Conservation (phyloP, 2,888 invertebrate genomes). For the Nomada ruficornis region DNA sequence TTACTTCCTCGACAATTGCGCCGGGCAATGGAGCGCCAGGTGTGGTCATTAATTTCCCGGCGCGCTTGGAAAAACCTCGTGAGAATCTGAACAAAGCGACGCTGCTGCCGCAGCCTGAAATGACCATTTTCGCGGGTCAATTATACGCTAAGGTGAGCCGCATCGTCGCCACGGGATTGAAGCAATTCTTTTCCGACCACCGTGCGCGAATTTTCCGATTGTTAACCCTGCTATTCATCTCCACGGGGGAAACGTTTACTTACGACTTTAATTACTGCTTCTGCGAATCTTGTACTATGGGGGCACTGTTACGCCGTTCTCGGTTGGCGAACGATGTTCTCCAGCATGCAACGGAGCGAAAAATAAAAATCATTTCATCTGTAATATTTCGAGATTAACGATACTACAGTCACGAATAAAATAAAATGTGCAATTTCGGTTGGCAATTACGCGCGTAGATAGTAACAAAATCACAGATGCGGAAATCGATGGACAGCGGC, state of each 20-base stretch:
- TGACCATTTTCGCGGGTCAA: constrained; percentile 51
- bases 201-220: constrained; percentile 35
- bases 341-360: too few species aligned
- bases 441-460: constrained; percentile 20
- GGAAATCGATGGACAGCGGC: constrained; percentile 54
- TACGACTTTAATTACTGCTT: neutral
- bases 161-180: constrained; percentile 33
- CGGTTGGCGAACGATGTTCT: too few species aligned
- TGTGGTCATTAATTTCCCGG: constrained; percentile 70
- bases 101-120: constrained; percentile 24
- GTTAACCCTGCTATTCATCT: neutral
- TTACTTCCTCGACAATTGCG: constrained; percentile 31
- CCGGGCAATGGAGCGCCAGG: constrained; percentile 59
- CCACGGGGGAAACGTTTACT: neutral
- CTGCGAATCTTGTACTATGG: too few species aligned
- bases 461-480: constrained; percentile 28
- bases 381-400: neutral
- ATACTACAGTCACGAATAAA: neutral
- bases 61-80: constrained; percentile 55
- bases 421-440: constrained; percentile 3
- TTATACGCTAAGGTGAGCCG: constrained; percentile 51
- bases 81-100: constrained; percentile 58
- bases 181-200: constrained; percentile 4
- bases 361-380: too few species aligned
- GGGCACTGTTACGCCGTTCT: too few species aligned